Evolutionary conservation across 2,797 vertebrate genomes (phyloP).

Genomic region (Botia almorhae): DNA sequence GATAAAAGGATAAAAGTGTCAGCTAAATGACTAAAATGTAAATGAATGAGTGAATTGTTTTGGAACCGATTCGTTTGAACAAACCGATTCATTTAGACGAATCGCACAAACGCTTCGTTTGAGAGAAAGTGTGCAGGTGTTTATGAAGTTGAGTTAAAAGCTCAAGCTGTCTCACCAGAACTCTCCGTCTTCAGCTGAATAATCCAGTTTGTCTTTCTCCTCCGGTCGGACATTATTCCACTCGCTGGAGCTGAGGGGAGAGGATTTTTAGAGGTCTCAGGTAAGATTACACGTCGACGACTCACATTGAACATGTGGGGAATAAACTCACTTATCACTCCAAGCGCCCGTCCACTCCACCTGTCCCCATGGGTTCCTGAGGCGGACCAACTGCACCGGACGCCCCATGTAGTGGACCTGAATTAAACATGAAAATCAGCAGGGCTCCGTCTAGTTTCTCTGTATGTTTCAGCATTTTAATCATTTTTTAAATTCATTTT

Average conservation of each 20-base stretch:
- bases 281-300: neutral
- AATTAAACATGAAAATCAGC: neutral
- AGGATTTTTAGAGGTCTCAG: neutral
- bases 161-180: constrained; percentile 73
- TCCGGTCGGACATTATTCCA: constrained; percentile 68
- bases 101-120: neutral
- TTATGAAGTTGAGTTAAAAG: neutral
- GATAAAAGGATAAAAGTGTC: too few species aligned
- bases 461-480: neutral
- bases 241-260: constrained; percentile 71
- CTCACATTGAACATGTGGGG: neutral
- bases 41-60: neutral
- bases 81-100: neutral
- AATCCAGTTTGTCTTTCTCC: constrained; percentile 70
- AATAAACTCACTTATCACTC: constrained; percentile 84
- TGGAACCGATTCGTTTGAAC: neutral
- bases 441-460: neutral
- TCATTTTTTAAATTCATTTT: neutral
- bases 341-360: constrained; percentile 92
- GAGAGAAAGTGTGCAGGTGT: neutral
- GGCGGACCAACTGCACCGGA: constrained; percentile 81
- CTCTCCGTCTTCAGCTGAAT: constrained; percentile 78
- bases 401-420: constrained; percentile 78
- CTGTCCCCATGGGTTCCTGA: constrained; percentile 91
- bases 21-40: too few species aligned